Conservation (phyloP, 2,797 vertebrate genomes). For the Mycteria americana region DNA sequence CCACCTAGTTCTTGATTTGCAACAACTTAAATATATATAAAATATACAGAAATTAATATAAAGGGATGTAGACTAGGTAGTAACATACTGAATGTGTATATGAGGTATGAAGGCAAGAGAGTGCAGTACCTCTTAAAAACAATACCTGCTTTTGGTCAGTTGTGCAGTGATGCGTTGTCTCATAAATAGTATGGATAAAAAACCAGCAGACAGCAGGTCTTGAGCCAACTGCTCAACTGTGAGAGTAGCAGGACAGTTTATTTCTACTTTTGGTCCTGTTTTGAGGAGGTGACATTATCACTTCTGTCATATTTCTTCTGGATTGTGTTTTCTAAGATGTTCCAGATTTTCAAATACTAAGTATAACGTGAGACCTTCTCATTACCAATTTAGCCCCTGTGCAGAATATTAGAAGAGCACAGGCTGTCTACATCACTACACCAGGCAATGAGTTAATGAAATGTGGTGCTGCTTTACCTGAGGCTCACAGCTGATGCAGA, state of each 20-base stretch:
- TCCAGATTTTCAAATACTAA: background rate
- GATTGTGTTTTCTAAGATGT: background rate
- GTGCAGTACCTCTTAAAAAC: background rate
- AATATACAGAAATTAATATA: background rate
- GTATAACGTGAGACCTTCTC: background rate
- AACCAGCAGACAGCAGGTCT: background rate
- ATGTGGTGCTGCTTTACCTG: background rate
- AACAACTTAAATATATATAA: background rate
- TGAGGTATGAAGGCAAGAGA: background rate
- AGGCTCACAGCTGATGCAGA: background rate
- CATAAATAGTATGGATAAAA: background rate
- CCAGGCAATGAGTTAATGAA: background rate
- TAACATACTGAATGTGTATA: background rate
- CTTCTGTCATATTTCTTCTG: background rate
- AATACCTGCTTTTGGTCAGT: background rate
- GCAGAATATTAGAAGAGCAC: background rate
- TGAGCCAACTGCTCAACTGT: background rate
- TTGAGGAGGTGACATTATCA: background rate
- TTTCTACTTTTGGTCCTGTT: background rate
- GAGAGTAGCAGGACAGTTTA: background rate
- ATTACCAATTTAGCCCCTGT: background rate
- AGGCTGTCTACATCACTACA: background rate
- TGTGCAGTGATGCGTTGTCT: background rate
- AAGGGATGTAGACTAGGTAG: background rate
- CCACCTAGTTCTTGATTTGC: background rate